phyloP scores from a whole-genome alignment of 37 sponge, comb jelly and placozoan genomes.

The Axinella damicornis region DNA sequence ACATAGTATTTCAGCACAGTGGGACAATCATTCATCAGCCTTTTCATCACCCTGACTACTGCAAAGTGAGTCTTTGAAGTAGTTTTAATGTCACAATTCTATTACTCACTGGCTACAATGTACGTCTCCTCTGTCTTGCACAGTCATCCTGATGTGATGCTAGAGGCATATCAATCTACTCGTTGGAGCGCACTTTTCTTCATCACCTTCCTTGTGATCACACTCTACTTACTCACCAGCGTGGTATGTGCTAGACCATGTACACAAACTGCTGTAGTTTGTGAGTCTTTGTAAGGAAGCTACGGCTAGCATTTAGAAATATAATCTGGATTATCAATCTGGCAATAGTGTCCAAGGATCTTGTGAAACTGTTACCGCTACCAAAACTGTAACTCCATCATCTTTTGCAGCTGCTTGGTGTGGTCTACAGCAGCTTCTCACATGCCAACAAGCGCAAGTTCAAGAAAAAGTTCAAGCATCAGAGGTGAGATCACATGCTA shows the following conservation, averaged over 20 bases:
- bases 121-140: conserved; percentile 22
- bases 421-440: conserved; percentile 67
- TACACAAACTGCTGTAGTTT: too few relatives aligned
- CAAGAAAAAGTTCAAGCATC: conserved; percentile 71
- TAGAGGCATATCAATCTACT: conserved; percentile 62
- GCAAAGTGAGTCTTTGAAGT: conserved; percentile 75
- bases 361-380: too few relatives aligned
- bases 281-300: too few relatives aligned
- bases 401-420: conserved; percentile 55
- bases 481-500: conserved; percentile 22
- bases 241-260: conserved; percentile 64
- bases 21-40: conserved; percentile 68
- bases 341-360: too few relatives aligned
- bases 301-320: too few relatives aligned
- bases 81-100: too few relatives aligned
- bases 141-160: conserved; percentile 84
- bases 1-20: conserved; percentile 62
- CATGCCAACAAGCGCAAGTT: conserved; percentile 66
- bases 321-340: too few relatives aligned
- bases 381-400: too few relatives aligned
- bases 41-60: conserved; percentile 79
- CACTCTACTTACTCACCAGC: conserved; percentile 68
- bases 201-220: conserved; percentile 62
- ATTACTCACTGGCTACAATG: too few relatives aligned
- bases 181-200: conserved; percentile 66